These are phyloP conservation scores for Drepanosiphum platanoidis DNA, from an alignment of 2,888 invertebrate species.

Conservation along the genomic window DNA sequence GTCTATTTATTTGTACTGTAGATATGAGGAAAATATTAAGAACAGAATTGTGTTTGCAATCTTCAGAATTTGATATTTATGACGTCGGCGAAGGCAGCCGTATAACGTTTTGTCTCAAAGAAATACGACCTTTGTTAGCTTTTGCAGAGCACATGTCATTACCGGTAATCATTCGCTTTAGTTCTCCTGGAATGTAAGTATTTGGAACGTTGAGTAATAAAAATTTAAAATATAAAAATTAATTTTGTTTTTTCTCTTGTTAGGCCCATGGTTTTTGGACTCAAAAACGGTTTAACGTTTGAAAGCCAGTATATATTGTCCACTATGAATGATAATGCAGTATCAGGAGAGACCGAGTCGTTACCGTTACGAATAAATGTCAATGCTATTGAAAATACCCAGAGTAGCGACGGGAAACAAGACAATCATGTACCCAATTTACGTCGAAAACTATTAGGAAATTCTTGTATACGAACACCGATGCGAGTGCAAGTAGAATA, in stretches of 20 bases:
- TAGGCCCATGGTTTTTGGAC: conserved; percentile 79
- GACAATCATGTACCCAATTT: background rate
- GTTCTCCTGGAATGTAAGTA: conserved; percentile 77
- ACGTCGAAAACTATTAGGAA: background rate
- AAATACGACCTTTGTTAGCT: conserved; percentile 80
- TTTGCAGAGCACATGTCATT: conserved; percentile 82
- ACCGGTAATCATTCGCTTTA: conserved; percentile 78
- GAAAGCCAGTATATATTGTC: conserved; percentile 85
- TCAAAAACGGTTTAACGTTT: conserved; percentile 79
- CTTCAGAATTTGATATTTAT: conserved; percentile 79
- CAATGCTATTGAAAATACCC: conserved; percentile 46
- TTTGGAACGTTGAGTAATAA: conserved; percentile 19
- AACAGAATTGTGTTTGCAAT: conserved; percentile 79
- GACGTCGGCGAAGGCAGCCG: conserved; percentile 74
- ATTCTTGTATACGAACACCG: conserved; percentile 35
- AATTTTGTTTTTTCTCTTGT: conserved; percentile 64
- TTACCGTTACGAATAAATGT: conserved; percentile 29
- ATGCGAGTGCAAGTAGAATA: conserved; percentile 53
- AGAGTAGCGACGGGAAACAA: conserved; percentile 19
- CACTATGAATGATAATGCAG: conserved; percentile 70
- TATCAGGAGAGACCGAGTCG: conserved; percentile 27
- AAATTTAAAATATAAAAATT: conserved; percentile 4
- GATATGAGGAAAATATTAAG: conserved; percentile 76
- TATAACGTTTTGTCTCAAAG: conserved; percentile 87
- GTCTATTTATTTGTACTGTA: conserved; percentile 66